These are phyloP conservation scores for Plagodis dolabraria DNA, from an alignment of 2,888 invertebrate species.

Conservation along the genomic window DNA sequence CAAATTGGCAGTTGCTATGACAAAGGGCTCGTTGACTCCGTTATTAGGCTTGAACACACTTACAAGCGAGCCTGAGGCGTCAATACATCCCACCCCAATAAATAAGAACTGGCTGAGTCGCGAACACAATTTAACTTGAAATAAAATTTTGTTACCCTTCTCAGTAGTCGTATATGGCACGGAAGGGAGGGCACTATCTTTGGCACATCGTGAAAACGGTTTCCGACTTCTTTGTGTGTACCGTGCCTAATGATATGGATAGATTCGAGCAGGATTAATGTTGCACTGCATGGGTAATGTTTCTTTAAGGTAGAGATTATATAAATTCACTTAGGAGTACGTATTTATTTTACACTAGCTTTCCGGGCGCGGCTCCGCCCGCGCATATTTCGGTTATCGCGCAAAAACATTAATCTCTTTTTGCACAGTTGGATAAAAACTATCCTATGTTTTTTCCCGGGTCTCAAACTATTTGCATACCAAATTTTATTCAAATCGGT, in stretches of 20 bases:
- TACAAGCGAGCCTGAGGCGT: constrained; percentile 57
- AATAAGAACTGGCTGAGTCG: constrained; percentile 74
- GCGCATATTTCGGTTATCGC: too few relatives aligned
- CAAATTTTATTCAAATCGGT: too few relatives aligned
- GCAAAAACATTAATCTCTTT: too few relatives aligned
- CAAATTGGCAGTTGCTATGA: constrained; percentile 64
- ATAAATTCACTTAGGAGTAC: too few relatives aligned
- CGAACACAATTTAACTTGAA: constrained; percentile 82
- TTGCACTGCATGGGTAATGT: not conserved
- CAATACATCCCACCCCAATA: constrained; percentile 64
- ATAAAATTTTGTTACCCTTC: constrained; percentile 80
- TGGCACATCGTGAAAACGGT: constrained; percentile 40
- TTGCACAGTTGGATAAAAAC: too few relatives aligned
- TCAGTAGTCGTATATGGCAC: constrained; percentile 67
- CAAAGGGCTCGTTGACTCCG: constrained; percentile 65
- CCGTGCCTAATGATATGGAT: constrained; percentile 67
- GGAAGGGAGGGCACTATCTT: constrained; percentile 71
- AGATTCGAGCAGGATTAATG: constrained; percentile 20
- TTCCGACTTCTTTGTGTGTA: constrained; percentile 69
- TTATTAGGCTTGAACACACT: constrained; percentile 61
- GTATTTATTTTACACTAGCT: too few relatives aligned
- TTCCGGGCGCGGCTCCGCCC: too few relatives aligned
- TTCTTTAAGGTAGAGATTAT: not conserved
- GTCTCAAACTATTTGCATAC: too few relatives aligned
- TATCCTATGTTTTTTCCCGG: too few relatives aligned